phyloP scores from a whole-genome alignment of 2,797 vertebrate genomes.

The Eulemur rubriventer region DNA sequence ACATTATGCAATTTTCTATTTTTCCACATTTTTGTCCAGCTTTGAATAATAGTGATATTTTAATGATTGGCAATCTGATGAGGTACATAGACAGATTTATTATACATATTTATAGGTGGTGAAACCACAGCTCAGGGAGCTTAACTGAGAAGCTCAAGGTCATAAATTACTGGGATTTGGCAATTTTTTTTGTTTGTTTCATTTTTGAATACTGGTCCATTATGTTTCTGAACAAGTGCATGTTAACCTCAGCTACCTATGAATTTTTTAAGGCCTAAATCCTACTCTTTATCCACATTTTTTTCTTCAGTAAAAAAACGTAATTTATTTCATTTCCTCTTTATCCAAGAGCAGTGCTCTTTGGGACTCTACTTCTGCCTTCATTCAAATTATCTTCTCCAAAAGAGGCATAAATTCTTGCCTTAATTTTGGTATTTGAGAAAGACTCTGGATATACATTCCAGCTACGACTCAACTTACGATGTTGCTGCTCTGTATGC shows the following conservation, averaged over 20 bases:
- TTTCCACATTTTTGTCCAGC: background rate
- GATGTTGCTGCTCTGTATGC: background rate
- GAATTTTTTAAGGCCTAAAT: background rate
- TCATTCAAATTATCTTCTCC: background rate
- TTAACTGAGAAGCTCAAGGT: background rate
- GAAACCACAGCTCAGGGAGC: background rate
- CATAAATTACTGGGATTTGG: too few relatives aligned
- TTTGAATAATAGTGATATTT: background rate
- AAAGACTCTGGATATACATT: background rate
- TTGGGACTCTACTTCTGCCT: background rate
- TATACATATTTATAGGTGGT: background rate
- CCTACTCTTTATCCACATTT: background rate
- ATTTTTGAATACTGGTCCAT: background rate
- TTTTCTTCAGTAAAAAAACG: background rate
- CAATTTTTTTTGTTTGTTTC: background rate
- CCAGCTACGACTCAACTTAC: background rate
- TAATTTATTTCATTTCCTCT: background rate
- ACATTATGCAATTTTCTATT: background rate
- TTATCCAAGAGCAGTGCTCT: background rate
- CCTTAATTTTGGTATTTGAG: background rate
- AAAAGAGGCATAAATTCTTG: background rate
- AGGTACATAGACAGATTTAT: background rate
- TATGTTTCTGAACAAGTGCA: background rate
- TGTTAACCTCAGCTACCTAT: background rate
- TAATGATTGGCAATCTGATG: background rate